Evolutionary conservation across 2,797 vertebrate species (phyloP).

Genomic region (Sebastes umbrosus): DNA sequence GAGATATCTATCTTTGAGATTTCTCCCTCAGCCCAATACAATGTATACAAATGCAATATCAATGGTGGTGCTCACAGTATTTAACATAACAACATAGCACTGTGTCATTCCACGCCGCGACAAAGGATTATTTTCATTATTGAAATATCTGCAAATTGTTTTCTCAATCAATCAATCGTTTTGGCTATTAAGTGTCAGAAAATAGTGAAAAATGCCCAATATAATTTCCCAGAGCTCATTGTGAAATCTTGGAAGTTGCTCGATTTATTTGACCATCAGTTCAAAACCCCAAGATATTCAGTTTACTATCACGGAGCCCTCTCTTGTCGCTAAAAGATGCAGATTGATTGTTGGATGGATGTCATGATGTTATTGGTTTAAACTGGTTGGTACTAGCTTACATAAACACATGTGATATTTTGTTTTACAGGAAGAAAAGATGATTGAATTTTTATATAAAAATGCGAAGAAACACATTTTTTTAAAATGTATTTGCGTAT

Average conservation of each 20-base stretch:
- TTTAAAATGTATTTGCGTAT: no score
- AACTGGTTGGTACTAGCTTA: no score
- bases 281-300: not conserved
- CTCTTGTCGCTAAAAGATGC: no score
- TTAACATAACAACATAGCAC: no score
- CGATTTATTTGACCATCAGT: not conserved
- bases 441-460: no score
- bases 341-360: no score
- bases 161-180: not conserved
- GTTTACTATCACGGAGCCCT: not conserved
- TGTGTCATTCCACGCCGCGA: no score
- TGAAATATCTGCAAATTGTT: not conserved
- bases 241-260: not conserved
- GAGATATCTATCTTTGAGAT: not conserved
- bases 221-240: not conserved
- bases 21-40: not conserved
- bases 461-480: no score
- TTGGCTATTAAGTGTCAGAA: not conserved
- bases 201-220: not conserved
- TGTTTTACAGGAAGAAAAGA: no score
- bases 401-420: no score
- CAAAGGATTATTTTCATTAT: no score
- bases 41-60: not conserved
- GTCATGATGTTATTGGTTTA: no score
- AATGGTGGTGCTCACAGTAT: not conserved